Conservation (phyloP, 2,113 vertebrate genomes). For the Quiscalus mexicanus region DNA sequence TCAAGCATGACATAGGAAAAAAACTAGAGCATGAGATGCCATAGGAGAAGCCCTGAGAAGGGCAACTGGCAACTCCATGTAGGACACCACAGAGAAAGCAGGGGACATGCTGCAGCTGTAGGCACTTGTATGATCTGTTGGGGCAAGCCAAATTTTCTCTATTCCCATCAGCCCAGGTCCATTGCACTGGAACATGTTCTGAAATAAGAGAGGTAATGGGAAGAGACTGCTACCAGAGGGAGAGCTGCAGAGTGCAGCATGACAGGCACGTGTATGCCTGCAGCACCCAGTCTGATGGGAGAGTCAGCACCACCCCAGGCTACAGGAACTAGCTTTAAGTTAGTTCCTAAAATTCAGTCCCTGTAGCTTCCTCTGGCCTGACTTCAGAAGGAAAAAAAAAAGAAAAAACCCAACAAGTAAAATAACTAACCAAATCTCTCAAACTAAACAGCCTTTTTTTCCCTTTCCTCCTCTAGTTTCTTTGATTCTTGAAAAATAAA, state of each 20-base stretch:
- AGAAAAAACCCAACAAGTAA: neutral
- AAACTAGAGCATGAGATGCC: neutral
- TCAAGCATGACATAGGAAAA: neutral
- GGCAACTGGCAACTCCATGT: neutral
- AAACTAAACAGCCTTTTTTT: neutral
- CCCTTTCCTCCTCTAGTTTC: fast-evolving
- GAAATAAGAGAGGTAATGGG: neutral
- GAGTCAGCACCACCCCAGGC: neutral
- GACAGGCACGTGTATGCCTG: fast-evolving
- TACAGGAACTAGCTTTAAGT: neutral
- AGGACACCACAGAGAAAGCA: neutral
- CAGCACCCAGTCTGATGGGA: neutral
- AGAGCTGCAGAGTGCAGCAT: neutral
- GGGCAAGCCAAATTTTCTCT: neutral
- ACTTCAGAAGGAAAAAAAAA: neutral
- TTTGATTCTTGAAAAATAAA: neutral
- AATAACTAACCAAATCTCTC: neutral
- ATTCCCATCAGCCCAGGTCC: neutral
- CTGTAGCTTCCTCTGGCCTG: neutral
- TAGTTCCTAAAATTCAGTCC: neutral
- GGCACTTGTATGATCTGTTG: neutral
- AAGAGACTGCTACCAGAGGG: neutral
- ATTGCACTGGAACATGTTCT: neutral
- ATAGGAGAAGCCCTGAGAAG: neutral
- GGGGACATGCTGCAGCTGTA: neutral